Evolutionary conservation across 2,113 vertebrate species (phyloP).

Genomic region (Labrus mixtus): DNA sequence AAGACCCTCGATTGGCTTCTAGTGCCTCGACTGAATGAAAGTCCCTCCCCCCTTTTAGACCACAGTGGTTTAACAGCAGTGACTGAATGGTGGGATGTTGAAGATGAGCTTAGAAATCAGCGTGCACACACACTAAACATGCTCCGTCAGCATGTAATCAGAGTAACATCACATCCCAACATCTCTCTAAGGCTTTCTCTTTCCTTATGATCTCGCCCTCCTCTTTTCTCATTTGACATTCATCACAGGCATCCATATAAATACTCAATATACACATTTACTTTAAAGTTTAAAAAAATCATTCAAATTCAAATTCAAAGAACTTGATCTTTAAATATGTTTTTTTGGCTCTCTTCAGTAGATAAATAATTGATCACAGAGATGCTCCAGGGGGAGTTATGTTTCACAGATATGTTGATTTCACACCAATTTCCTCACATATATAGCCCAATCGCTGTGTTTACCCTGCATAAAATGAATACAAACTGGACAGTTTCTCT

Average conservation of each 20-base stretch:
- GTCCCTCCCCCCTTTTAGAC: constrained; percentile 36
- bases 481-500: constrained; percentile 57
- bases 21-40: constrained; percentile 38
- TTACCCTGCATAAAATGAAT: constrained; percentile 70
- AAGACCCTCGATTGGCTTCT: constrained; percentile 61
- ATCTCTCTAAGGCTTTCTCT: constrained; percentile 44
- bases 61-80: constrained; percentile 30
- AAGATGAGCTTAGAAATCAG: constrained; percentile 39
- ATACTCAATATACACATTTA: constrained; percentile 61
- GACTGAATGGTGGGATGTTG: constrained; percentile 50
- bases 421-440: constrained; percentile 71
- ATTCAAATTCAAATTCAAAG: constrained; percentile 53
- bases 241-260: constrained; percentile 62
- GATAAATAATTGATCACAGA: constrained; percentile 79
- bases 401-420: constrained; percentile 73
- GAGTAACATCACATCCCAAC: constrained; percentile 65
- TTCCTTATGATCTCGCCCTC: constrained; percentile 46
- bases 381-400: constrained; percentile 48
- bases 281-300: constrained; percentile 59
- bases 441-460: constrained; percentile 61
- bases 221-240: constrained; percentile 58
- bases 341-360: constrained; percentile 67
- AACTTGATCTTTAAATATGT: constrained; percentile 71
- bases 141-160: constrained; percentile 69
- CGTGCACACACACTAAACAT: constrained; percentile 36